phyloP scores from a whole-genome alignment of 23 tunicate species.

The Halocynthia aurantium region DNA sequence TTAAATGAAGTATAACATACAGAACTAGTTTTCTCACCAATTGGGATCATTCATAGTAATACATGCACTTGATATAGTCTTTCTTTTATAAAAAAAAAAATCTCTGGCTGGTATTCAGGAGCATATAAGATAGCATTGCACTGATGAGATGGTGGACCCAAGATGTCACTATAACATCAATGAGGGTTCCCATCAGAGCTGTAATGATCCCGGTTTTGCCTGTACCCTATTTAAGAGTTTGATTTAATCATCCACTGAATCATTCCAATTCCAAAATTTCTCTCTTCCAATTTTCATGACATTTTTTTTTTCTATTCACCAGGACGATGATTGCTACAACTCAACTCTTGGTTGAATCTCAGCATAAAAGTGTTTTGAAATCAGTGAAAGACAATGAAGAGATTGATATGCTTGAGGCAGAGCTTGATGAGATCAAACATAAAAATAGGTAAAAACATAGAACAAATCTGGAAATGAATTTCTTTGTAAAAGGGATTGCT shows the following conservation, averaged over 20 bases:
- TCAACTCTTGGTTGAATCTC: neutral
- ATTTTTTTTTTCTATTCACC: neutral
- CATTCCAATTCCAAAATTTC: neutral
- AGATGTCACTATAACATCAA: neutral
- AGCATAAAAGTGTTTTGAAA: neutral
- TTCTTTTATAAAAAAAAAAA: neutral
- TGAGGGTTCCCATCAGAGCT: neutral
- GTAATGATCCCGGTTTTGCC: neutral
- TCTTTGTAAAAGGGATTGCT: neutral
- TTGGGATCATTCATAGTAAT: too few species aligned
- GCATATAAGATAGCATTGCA: too few species aligned
- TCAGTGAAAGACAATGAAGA: neutral
- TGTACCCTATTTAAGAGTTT: neutral
- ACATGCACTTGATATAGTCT: too few species aligned
- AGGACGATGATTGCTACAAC: slow-evolving; percentile 16
- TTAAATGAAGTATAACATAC: neutral
- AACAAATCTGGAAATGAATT: neutral
- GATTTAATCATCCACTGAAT: neutral
- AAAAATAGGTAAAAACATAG: neutral
- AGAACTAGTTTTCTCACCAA: too few species aligned
- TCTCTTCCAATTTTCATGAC: neutral
- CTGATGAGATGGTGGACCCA: too few species aligned
- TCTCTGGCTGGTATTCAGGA: neutral
- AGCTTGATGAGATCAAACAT: slow-evolving; percentile 5
- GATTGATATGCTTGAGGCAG: neutral